Evolutionary conservation across 2,888 invertebrate genomes (phyloP), one percentile per base, ranked within the genome.

Genomic region (Chrysopilus asiliformis): DNA sequence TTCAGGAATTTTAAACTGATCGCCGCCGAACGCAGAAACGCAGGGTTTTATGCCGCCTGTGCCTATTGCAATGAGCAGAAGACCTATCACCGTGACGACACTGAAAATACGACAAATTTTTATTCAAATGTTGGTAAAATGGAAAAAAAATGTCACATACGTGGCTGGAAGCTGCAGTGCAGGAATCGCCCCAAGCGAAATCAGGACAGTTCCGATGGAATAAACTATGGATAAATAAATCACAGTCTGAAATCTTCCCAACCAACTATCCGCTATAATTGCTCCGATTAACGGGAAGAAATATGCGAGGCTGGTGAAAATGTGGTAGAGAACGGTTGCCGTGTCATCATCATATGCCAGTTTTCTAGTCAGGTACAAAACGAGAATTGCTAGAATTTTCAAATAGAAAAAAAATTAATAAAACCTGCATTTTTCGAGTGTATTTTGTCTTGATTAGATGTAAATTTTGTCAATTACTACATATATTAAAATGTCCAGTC

Each of bases 1-100:
- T 45, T 83, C 77, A 0, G 84, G 84, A 32, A 85, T 49, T 32
- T 74, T 68, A 60, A 93, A 91, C 63, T 93, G 94, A 58, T 95
- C 94, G 0, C 93, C 94, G 2, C 94, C 95, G 58, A 95, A 94
- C 0, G 94, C 87, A 0, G 89, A 73, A 0, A 95, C 93, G 53
- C 93, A 94, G 0, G 94, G 93, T 55, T 95, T 95, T 49, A 95
- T 95, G 2, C 93, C 93, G 2, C 94, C 94, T 0, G 91, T 90
- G 1, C 91, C 93, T 10, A 91, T 50, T 0, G 90, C 90, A 49
- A 95, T 86, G 17, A 83, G 60, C 0, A 79, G 47, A 12, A 85
- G 62, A 1, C 80, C 80, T 15, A 79, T 3, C 17, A 81, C 67
- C n/a, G 78, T 74, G 32, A 74, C 68, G 47, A 65, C 60, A 47